Evolutionary conservation across 2,113 vertebrate species (phyloP).

Genomic region (Oophaga pumilio): DNA sequence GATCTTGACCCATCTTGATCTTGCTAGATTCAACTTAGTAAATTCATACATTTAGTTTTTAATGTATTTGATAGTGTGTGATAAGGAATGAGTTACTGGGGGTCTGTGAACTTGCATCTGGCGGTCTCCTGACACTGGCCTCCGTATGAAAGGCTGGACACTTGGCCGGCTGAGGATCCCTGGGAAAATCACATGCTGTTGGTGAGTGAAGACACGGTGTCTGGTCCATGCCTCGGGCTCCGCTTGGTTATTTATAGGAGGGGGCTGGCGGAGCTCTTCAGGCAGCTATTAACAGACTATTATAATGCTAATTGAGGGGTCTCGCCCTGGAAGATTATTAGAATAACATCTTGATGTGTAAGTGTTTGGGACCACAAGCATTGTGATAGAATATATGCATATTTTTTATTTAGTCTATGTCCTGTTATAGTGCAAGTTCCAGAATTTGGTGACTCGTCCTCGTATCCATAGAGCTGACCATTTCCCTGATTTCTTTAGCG

Average conservation of each 20-base stretch:
- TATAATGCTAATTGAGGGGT: slow-evolving; percentile 99
- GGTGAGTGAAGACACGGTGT: slow-evolving; percentile 31
- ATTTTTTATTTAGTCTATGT: not conserved
- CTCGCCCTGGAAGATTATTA: slow-evolving; percentile 84
- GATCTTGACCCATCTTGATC: too few relatives aligned
- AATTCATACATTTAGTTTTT: not conserved
- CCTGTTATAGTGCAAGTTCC: not conserved
- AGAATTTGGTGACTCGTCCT: not conserved
- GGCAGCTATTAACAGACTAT: slow-evolving; percentile 99
- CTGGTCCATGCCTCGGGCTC: slow-evolving; percentile 79
- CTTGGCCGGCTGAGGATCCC: slow-evolving; percentile 11
- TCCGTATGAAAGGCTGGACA: slow-evolving; percentile 6
- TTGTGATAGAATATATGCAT: not conserved
- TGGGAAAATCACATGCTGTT: slow-evolving; percentile 55
- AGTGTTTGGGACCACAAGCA: not conserved
- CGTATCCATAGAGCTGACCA: not conserved
- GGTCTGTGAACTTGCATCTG: slow-evolving; percentile 38
- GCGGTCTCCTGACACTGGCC: not conserved
- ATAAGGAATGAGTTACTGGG: not conserved
- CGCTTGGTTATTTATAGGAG: slow-evolving; percentile 92
- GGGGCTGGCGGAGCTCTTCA: slow-evolving; percentile 95
- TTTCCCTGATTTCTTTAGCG: not conserved
- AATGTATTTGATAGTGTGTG: not conserved
- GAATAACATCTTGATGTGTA: slow-evolving; percentile 63
- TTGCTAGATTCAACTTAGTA: not conserved